Evolutionary conservation across 2,797 vertebrate species (phyloP).

Genomic region (Cuniculus paca): DNA sequence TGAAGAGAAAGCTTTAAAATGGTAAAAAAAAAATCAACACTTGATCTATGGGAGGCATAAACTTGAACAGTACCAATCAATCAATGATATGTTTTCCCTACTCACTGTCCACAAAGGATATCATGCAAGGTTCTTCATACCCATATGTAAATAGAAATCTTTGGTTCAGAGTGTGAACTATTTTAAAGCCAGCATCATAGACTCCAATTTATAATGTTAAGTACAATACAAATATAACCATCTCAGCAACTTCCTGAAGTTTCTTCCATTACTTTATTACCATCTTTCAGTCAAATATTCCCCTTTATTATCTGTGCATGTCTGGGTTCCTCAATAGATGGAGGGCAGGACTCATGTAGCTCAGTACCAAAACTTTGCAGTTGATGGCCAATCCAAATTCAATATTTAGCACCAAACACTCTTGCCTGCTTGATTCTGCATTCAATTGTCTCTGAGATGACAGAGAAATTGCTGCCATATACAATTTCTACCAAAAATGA

Average conservation of each 20-base stretch:
- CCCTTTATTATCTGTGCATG: not conserved
- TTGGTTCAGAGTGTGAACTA: not conserved
- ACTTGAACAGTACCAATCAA: not conserved
- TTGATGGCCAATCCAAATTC: not conserved
- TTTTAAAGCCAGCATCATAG: not conserved
- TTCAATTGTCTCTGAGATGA: constrained; percentile 29
- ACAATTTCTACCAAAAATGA: constrained; percentile 10
- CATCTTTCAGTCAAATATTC: not conserved
- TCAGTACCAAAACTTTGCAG: not conserved
- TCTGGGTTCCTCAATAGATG: not conserved
- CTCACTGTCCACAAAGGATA: not conserved
- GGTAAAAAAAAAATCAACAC: constrained; percentile 5
- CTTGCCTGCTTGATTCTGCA: constrained; percentile 2
- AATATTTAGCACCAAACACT: not conserved
- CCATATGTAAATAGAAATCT: not conserved
- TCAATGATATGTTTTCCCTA: not conserved
- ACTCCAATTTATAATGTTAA: not conserved
- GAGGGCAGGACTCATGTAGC: not conserved
- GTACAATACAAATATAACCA: not conserved
- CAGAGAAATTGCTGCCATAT: not conserved
- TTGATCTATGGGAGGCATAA: not conserved
- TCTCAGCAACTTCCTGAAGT: not conserved
- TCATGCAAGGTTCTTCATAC: not conserved
- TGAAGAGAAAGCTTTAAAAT: not conserved
- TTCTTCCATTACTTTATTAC: not conserved